Evolutionary conservation across 2,888 invertebrate species (phyloP).

Genomic region (Alcis repandata): DNA sequence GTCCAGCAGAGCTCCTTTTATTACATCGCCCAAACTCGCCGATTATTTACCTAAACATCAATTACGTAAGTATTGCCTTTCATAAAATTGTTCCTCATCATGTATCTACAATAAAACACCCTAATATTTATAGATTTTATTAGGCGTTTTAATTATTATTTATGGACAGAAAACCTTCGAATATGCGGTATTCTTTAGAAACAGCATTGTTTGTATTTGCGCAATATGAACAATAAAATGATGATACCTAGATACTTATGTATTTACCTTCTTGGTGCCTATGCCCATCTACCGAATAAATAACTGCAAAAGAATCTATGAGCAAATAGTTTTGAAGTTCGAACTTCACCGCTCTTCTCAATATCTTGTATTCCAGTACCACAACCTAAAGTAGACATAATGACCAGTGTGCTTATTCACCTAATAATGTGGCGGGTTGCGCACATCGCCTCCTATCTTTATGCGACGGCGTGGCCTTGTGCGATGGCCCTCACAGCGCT

Average conservation of each 20-base stretch:
- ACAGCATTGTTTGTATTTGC: no score
- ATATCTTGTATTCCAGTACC: slow-evolving; percentile 61
- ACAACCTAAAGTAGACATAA: slow-evolving; percentile 52
- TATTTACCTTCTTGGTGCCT: no score
- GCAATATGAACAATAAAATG: no score
- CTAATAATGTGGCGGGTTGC: slow-evolving; percentile 65
- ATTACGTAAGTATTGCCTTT: slow-evolving; percentile 66
- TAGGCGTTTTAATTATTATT: no score
- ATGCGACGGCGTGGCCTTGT: slow-evolving; percentile 55
- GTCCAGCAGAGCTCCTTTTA: slow-evolving; percentile 51
- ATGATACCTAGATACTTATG: no score
- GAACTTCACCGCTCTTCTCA: slow-evolving; percentile 9
- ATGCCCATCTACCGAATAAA: no score
- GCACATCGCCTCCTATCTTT: slow-evolving; percentile 56
- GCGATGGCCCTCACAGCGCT: slow-evolving; percentile 69
- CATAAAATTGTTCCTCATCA: slow-evolving; percentile 25
- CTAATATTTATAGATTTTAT: no score
- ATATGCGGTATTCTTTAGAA: no score
- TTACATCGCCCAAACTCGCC: slow-evolving; percentile 32
- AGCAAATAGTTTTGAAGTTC: not conserved
- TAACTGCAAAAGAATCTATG: not conserved
- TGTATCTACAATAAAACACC: no score
- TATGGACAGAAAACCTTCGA: no score
- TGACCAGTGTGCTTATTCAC: slow-evolving; percentile 61
- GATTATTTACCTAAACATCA: slow-evolving; percentile 45